Percentiles rank a stretch among this genome's conserved stretches.
phyloP scores from a whole-genome alignment of 2,797 vertebrate species.

The Leptatherina wallacei region DNA sequence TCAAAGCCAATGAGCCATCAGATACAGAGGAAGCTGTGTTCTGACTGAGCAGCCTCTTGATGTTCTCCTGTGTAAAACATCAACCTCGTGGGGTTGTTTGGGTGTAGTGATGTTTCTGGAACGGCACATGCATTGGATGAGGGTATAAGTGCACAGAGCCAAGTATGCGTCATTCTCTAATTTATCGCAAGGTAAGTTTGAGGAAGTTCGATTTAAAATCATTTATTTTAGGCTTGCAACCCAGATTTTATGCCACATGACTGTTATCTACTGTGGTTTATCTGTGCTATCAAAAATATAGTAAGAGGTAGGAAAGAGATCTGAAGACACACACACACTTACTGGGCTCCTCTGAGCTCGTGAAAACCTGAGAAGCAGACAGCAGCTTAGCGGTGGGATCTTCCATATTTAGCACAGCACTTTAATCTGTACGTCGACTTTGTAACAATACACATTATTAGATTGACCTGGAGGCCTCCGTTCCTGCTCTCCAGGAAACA shows the following conservation, averaged over 20 bases:
- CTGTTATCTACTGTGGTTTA: constrained; percentile 28
- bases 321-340: constrained; percentile 10
- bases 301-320: constrained; percentile 6
- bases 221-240: constrained; percentile 45
- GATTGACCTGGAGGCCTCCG: constrained; percentile 43
- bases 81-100: constrained; percentile 31
- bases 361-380: constrained; percentile 20
- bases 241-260: constrained; percentile 47
- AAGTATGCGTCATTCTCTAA: constrained; percentile 20
- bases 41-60: constrained; percentile 17
- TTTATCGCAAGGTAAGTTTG: background rate
- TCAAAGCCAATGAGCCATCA: constrained; percentile 61
- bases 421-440: constrained; percentile 63
- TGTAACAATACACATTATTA: constrained; percentile 58
- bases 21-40: constrained; percentile 65
- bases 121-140: background rate
- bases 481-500: constrained; percentile 18
- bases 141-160: background rate
- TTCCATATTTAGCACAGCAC: background rate
- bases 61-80: constrained; percentile 49
- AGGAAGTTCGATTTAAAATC: constrained; percentile 23
- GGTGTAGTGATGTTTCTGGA: constrained; percentile 29
- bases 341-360: constrained; percentile 17
- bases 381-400: constrained; percentile 43
- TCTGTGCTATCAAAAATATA: constrained; percentile 20